These are phyloP conservation scores for Aporophyla lueneburgensis DNA, from an alignment of 2,888 invertebrate genomes.

Conservation along the genomic window DNA sequence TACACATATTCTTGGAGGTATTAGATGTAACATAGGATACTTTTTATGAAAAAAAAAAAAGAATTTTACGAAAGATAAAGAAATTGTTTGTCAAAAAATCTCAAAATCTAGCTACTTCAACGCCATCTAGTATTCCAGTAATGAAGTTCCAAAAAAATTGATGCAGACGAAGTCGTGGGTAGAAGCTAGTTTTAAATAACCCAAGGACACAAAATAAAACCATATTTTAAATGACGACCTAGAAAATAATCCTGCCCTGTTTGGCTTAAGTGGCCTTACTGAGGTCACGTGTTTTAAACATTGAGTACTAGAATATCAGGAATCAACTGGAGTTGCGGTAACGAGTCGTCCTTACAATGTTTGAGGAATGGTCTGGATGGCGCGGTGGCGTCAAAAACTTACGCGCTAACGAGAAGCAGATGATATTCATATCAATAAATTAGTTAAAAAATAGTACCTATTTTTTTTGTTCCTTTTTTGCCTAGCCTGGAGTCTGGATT, in stretches of 20 bases:
- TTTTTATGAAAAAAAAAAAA: no score
- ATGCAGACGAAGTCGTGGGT: no score
- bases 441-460: no score
- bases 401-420: background rate
- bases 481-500: no score
- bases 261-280: background rate
- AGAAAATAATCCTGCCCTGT: background rate
- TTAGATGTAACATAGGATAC: no score
- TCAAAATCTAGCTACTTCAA: no score
- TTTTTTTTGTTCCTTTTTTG: no score
- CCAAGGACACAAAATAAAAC: background rate
- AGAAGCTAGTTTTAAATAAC: background rate
- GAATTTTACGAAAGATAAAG: no score
- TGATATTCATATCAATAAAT: background rate
- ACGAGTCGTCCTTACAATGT: background rate
- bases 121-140: no score
- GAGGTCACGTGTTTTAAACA: background rate
- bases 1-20: no score
- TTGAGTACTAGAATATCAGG: conserved; percentile 16
- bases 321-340: background rate
- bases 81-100: no score
- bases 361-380: background rate
- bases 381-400: background rate
- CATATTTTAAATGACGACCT: background rate
- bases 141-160: no score